phyloP scores from a whole-genome alignment of 2,888 invertebrate genomes.

The Mesochorus sp. region DNA sequence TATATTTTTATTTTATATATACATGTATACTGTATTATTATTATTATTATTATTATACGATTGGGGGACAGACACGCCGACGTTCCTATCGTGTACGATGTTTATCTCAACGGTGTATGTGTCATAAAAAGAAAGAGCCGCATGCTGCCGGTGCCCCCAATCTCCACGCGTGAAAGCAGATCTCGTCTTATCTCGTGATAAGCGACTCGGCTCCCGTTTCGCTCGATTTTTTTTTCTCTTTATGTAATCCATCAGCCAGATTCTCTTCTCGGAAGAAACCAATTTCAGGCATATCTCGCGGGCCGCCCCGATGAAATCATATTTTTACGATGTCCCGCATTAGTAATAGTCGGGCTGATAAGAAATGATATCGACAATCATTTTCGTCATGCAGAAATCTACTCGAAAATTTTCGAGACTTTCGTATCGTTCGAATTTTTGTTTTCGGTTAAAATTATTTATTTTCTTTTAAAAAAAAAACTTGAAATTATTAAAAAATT shows the following conservation, averaged over 20 bases:
- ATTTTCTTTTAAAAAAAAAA: too few species aligned
- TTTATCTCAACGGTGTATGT: slow-evolving; percentile 54
- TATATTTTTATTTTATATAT: not conserved
- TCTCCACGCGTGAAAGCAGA: slow-evolving; percentile 46
- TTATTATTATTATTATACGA: slow-evolving; percentile 43
- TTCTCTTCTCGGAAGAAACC: slow-evolving; percentile 53
- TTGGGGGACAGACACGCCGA: slow-evolving; percentile 43
- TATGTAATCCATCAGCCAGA: slow-evolving; percentile 32
- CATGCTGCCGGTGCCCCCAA: slow-evolving; percentile 38
- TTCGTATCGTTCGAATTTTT: too few species aligned
- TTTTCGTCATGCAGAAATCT: too few species aligned
- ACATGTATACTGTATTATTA: slow-evolving; percentile 18
- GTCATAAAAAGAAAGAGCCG: slow-evolving; percentile 55
- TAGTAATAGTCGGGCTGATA: not conserved
- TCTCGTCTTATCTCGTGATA: slow-evolving; percentile 56
- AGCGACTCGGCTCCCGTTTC: slow-evolving; percentile 60
- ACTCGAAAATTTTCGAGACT: not conserved
- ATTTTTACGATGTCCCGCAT: not conserved
- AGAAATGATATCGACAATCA: not conserved
- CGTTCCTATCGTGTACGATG: slow-evolving; percentile 39
- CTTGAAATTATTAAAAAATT: too few species aligned
- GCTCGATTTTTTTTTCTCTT: slow-evolving; percentile 35
- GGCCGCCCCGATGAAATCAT: not conserved
- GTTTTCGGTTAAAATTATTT: too few species aligned
- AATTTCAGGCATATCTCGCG: slow-evolving; percentile 14